A percentile compares a stretch with the other conserved stretches of the same genome.
Evolutionary conservation across 2,888 invertebrate genomes (phyloP).

Genomic region (Holacanthella duospinosa): DNA sequence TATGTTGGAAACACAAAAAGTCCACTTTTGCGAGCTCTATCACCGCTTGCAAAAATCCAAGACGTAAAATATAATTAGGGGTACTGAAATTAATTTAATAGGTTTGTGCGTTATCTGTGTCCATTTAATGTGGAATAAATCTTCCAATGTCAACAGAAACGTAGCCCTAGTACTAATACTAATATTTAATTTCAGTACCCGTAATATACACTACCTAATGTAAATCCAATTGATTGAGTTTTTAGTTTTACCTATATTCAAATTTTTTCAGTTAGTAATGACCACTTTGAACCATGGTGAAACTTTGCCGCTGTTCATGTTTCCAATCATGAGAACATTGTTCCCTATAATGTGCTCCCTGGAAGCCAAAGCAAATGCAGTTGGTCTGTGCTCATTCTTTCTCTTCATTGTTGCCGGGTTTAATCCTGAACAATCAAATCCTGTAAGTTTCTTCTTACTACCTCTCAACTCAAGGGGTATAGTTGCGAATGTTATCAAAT

Average conservation of each 20-base stretch:
- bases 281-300: conserved; percentile 13
- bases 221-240: too few relatives aligned
- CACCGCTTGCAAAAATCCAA: neutral
- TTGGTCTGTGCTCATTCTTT: conserved; percentile 10
- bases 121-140: too few relatives aligned
- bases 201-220: too few relatives aligned
- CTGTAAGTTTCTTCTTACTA: too few relatives aligned
- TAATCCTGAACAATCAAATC: conserved; percentile 11
- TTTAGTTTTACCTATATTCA: too few relatives aligned
- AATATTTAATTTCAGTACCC: too few relatives aligned
- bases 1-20: neutral
- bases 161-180: too few relatives aligned
- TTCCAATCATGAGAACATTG: conserved; percentile 3
- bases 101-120: too few relatives aligned
- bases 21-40: neutral
- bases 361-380: conserved; percentile 5
- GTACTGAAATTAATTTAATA: neutral
- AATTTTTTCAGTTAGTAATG: too few relatives aligned
- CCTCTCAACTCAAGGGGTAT: too few relatives aligned
- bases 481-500: too few relatives aligned
- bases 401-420: conserved; percentile 13
- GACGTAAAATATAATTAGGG: neutral
- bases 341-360: conserved; percentile 10
- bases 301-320: conserved; percentile 6
- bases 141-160: too few relatives aligned